Conservation (phyloP, 2,888 invertebrate genomes). For the Drosophila tripunctata region DNA sequence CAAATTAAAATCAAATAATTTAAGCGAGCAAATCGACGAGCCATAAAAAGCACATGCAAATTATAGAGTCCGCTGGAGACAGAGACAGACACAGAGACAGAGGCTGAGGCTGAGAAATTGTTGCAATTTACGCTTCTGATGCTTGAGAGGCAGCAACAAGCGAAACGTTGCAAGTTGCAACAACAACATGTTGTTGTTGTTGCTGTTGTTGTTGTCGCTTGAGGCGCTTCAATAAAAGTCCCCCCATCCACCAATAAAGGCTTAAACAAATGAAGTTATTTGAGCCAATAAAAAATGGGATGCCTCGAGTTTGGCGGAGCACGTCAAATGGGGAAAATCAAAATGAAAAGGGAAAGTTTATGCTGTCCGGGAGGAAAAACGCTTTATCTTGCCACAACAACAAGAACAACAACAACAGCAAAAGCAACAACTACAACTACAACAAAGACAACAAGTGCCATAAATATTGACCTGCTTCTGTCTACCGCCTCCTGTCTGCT, state of each 20-base stretch:
- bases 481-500: not conserved
- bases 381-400: slow-evolving; percentile 16
- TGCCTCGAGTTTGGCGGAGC: slow-evolving; percentile 32
- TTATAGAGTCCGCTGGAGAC: slow-evolving; percentile 67
- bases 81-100: slow-evolving; percentile 3
- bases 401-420: not conserved
- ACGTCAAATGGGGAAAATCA: slow-evolving; percentile 42
- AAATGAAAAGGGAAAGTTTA: slow-evolving; percentile 65
- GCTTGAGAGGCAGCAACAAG: slow-evolving; percentile 17
- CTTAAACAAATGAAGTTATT: slow-evolving; percentile 78
- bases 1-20: slow-evolving; percentile 84
- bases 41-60: slow-evolving; percentile 82
- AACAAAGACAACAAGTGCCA: slow-evolving; percentile 58
- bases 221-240: slow-evolving; percentile 48
- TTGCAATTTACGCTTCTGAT: slow-evolving; percentile 67
- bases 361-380: slow-evolving; percentile 25
- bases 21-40: slow-evolving; percentile 75
- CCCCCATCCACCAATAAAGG: slow-evolving; percentile 66
- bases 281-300: slow-evolving; percentile 71
- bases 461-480: slow-evolving; percentile 57
- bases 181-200: not conserved
- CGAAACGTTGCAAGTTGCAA: slow-evolving; percentile 10
- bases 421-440: not conserved
- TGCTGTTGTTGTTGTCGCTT: slow-evolving; percentile 24
- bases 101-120: slow-evolving; percentile 57